phyloP scores from a whole-genome alignment of 2,888 invertebrate genomes.

The Tridacna crocea region DNA sequence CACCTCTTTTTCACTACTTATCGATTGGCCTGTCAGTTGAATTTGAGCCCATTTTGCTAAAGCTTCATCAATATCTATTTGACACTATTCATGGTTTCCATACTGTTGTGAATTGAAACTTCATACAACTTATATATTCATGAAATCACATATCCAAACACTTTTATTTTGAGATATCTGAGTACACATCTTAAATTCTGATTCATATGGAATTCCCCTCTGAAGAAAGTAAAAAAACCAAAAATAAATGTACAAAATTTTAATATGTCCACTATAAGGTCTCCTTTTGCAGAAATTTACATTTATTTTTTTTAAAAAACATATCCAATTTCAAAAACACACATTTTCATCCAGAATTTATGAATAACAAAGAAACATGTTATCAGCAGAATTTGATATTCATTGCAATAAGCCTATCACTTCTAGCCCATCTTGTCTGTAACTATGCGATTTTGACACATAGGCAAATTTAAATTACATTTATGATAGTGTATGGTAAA shows the following conservation, averaged over 20 bases:
- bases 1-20: background rate
- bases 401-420: constrained; percentile 6
- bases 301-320: background rate
- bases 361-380: background rate
- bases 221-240: too few species aligned
- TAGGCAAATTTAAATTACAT: background rate
- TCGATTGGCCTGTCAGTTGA: background rate
- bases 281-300: too few species aligned
- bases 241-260: too few species aligned
- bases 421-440: constrained; percentile 18
- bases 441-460: constrained; percentile 4
- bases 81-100: background rate
- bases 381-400: background rate
- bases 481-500: background rate
- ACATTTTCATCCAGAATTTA: background rate
- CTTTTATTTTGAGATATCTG: too few species aligned
- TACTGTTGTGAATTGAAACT: too few species aligned
- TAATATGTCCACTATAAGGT: too few species aligned
- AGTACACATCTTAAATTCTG: too few species aligned
- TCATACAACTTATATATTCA: too few species aligned
- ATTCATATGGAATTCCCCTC: too few species aligned
- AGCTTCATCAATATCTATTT: background rate
- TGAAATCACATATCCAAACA: too few species aligned
- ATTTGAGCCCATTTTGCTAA: constrained; percentile 1
- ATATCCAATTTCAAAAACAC: background rate